These are phyloP conservation scores for Lithophane socia DNA, from an alignment of 2,888 invertebrate species.

Conservation along the genomic window DNA sequence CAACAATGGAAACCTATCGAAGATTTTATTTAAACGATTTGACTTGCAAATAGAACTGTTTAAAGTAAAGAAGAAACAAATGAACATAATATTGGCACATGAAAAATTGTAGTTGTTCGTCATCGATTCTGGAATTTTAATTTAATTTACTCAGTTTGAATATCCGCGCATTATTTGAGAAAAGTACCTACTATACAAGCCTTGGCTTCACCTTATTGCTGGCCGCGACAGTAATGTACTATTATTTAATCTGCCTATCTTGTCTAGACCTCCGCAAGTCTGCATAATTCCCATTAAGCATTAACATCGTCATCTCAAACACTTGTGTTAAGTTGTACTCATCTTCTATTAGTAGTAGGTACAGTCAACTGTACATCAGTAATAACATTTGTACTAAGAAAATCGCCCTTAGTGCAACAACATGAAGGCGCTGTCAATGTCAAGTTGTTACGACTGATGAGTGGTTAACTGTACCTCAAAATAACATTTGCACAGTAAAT, in stretches of 20 bases:
- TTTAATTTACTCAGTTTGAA: too few relatives aligned
- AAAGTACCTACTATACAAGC: too few relatives aligned
- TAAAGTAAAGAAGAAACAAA: too few relatives aligned
- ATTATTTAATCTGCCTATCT: not conserved
- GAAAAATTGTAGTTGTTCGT: too few relatives aligned
- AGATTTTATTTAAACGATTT: too few relatives aligned
- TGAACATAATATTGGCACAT: too few relatives aligned
- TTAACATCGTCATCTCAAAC: not conserved
- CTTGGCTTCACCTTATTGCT: too few relatives aligned
- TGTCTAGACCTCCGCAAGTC: not conserved
- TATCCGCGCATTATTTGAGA: too few relatives aligned
- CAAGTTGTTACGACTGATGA: not conserved
- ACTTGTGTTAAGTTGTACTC: not conserved
- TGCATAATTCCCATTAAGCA: not conserved
- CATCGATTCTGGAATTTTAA: too few relatives aligned
- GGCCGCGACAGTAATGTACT: too few relatives aligned
- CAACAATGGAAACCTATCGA: too few relatives aligned
- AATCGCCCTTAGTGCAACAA: not conserved
- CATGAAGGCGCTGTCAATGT: not conserved
- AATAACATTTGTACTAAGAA: not conserved
- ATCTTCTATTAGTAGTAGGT: not conserved
- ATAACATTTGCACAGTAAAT: slow-evolving; percentile 21
- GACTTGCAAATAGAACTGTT: too few relatives aligned
- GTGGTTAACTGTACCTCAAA: not conserved
- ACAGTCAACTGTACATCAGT: not conserved